Conservation (phyloP, 2,888 invertebrate genomes). For the Dioctria linearis region DNA sequence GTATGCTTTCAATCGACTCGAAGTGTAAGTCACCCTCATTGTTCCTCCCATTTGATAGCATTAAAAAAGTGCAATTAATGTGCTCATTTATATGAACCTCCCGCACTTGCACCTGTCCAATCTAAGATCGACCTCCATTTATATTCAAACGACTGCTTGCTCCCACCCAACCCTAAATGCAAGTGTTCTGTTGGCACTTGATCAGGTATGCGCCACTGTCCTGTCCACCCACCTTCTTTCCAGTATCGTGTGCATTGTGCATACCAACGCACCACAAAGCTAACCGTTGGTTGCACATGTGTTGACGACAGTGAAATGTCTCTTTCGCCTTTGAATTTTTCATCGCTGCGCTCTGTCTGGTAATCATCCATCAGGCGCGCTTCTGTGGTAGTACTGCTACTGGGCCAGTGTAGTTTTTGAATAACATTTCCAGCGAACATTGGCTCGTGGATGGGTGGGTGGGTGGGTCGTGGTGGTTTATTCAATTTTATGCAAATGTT, state of each 20-base stretch:
- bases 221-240: constrained; percentile 26
- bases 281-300: constrained; percentile 14
- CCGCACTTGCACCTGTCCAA: constrained; percentile 48
- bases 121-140: constrained; percentile 50
- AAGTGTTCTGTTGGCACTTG: neutral
- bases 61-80: constrained; percentile 8
- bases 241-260: constrained; percentile 11
- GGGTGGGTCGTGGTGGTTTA: constrained; percentile 39
- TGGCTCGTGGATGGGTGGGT: constrained; percentile 39
- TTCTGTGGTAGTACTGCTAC: constrained; percentile 23
- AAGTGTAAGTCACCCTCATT: too few species aligned
- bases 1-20: too few species aligned
- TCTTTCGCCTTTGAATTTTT: constrained; percentile 48
- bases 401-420: neutral
- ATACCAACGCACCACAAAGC: constrained; percentile 27
- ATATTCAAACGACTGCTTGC: constrained; percentile 33
- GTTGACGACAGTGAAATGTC: constrained; percentile 49
- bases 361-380: constrained; percentile 36
- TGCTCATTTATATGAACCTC: constrained; percentile 44
- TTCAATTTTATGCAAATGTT: constrained; percentile 55
- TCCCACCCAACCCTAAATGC: constrained; percentile 1
- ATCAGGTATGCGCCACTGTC: constrained; percentile 28
- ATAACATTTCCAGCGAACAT: constrained; percentile 33
- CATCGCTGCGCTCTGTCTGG: constrained; percentile 46
- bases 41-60: neutral